A percentile compares a stretch with the other conserved stretches of the same genome.
These are phyloP conservation scores for Ephialtes manifestator DNA, from an alignment of 2,888 invertebrate species.

Conservation along the genomic window DNA sequence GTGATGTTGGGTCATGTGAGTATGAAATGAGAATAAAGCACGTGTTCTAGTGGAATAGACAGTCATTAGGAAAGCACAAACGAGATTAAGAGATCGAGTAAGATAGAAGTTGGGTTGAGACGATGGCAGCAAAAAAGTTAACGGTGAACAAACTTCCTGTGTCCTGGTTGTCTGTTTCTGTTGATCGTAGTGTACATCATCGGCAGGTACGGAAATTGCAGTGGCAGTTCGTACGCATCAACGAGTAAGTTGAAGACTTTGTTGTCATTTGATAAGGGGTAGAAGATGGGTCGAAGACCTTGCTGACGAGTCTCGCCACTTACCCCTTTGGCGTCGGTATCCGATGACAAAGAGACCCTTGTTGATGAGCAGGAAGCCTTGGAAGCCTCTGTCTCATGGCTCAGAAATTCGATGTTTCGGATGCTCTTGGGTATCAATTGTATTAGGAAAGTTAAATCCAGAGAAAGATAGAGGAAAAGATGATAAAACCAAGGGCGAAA, in stretches of 20 bases:
- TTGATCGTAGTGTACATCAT: neutral
- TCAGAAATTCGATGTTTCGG: slow-evolving; percentile 32
- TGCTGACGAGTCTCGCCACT: slow-evolving; percentile 11
- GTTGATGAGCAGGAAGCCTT: neutral
- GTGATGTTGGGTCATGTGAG: neutral
- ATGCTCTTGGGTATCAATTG: slow-evolving; percentile 22
- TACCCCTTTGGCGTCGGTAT: slow-evolving; percentile 30
- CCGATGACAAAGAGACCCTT: slow-evolving; percentile 30
- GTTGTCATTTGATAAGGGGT: neutral
- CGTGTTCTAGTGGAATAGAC: neutral
- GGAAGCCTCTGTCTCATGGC: neutral
- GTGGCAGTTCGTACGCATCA: neutral
- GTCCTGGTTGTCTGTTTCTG: neutral
- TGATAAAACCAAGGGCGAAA: neutral
- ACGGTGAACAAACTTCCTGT: slow-evolving; percentile 5
- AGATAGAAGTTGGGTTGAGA: neutral
- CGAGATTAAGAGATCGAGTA: neutral
- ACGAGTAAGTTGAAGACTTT: neutral
- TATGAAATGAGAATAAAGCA: neutral
- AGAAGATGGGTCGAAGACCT: neutral
- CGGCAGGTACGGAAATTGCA: neutral
- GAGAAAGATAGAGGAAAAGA: neutral
- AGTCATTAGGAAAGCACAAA: neutral
- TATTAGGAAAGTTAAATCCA: slow-evolving; percentile 26
- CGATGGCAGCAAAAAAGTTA: slow-evolving; percentile 16